These are phyloP conservation scores for Henicopernis longicauda DNA, from an alignment of 2,113 vertebrate species.

Conservation along the genomic window DNA sequence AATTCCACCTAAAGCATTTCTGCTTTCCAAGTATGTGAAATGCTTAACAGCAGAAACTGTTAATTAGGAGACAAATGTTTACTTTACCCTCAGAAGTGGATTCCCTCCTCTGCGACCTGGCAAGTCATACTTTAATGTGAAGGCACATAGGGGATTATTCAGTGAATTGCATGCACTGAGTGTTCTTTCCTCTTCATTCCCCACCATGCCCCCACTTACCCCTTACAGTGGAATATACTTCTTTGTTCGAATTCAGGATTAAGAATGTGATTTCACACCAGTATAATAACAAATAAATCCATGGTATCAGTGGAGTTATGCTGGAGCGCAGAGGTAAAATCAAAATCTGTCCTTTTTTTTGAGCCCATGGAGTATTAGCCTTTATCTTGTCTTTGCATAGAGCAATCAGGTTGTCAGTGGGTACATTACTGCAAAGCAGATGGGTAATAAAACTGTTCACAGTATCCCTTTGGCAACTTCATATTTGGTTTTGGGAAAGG, in stretches of 20 bases:
- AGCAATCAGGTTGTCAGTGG: not conserved
- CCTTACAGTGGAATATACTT: not conserved
- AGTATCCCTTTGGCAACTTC: not conserved
- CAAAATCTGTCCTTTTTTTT: not conserved
- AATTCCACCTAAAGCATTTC: not conserved
- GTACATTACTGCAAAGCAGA: not conserved
- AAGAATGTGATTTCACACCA: not conserved
- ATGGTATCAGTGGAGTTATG: not conserved
- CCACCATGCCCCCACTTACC: not conserved
- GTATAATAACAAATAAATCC: not conserved
- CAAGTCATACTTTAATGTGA: not conserved
- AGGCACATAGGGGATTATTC: not conserved
- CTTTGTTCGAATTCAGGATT: not conserved
- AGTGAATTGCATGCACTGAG: not conserved
- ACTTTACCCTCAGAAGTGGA: not conserved
- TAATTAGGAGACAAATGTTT: constrained; percentile 15
- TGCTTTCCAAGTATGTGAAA: not conserved
- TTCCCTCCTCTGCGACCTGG: not conserved
- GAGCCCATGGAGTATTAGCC: not conserved
- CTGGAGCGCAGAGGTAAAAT: not conserved
- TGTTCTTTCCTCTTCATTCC: not conserved
- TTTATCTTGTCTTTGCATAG: not conserved
- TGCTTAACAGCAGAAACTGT: not conserved
- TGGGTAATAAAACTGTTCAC: not conserved
- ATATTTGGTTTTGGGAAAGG: not conserved